Base-by-base conservation (phyloP, 2,113 vertebrate genomes). In the Oxyruncus cristatus region DNA sequence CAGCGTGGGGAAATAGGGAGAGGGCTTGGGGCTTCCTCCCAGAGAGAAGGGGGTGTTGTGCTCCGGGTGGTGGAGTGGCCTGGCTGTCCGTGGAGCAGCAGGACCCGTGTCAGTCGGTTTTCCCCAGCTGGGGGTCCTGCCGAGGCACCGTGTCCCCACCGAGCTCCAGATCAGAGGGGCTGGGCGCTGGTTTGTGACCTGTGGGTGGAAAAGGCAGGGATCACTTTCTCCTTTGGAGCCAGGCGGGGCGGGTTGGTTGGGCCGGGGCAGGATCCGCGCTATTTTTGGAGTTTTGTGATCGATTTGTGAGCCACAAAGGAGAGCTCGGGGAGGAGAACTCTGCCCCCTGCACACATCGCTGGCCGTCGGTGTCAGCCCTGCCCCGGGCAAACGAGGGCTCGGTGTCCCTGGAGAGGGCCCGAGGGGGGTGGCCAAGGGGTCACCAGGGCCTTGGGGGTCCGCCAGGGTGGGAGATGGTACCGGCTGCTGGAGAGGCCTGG, bases 21-120 rank as follows among this genome's bases (percentile, higher is more conserved):
- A 80, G 50, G 61, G 47, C 30, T 49, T 49, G 61, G 32, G 41
- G 2, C 55, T 33, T n/a, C 8, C 44, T 32, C 23, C 14, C 2
- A 0, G 46, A 4, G 56, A 3, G 7, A 15, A 41, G 9, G 27
- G n/a, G 20, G 35, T 61, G 0, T 3, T 11, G 47, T 46, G 49
- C 65, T 67, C 30, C 3, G 18, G 23, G 37, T 2, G 50, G 55
- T 14, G 62, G 56, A 32, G 56, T 6, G 10, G 47, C 47, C 14
- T 20, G 5, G 17, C 8, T 2, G 21, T 21, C 44, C 8, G 0
- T 27, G 6, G 53, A 50, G 26, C 49, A 5, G 33, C 1, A 0
- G 68, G 33, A 74, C 23, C 52, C 9, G 2, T 89, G 67, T 82
- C 61, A 14, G 0, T 22, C 39, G 21, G 35, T 66, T 56, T 44